Evolutionary conservation across 2,113 vertebrate genomes (phyloP), one percentile per base, ranked within the genome.

Genomic region (Axis porcinus): DNA sequence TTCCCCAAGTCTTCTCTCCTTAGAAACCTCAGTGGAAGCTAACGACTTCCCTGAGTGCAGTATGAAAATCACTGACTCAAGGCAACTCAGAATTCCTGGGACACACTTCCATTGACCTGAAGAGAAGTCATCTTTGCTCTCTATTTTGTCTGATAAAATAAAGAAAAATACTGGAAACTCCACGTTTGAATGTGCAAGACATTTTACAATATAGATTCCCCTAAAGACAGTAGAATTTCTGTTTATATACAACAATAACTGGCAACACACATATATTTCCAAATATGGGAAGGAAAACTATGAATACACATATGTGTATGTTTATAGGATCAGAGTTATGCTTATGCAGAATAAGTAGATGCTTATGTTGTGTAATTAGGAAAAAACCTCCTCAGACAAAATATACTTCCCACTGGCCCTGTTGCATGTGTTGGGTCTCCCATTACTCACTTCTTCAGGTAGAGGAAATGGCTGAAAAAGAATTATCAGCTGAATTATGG

Each of bases 241-340:
- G 97, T 97, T 98, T 97, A 85, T 96, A 74, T 87, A 96, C 57
- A 97, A 95, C 79, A 96, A 98, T 95, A 95, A 93, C 96, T 97
- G 97, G 83, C 86, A 97, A 94, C 40, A 91, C 81, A 92, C 60
- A 96, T 96, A 93, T 94, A 98, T 97, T 97, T 98, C 94, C 96
- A 98, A 97, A 97, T 97, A 95, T 58, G 93, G 96, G 54, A 89
- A 93, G 76, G 93, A 86, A 95, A 98, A 94, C 93, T 94, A 96
- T 97, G 95, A 97, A 89, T 95, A 86, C 96, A 94, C 98, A 98
- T 98, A 98, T 98, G 97, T 93, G 93, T 97, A 57, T 98, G 95
- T 98, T 98, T 98, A 97, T 58, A 97, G 86, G 86, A 96, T 95
- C 67, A 78, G 95, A 96, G 36, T 93, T 96, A 89, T 97, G 93